A percentile compares a stretch with the other conserved stretches of the same genome.
Conservation (phyloP, 2,113 vertebrate species). For the Albula goreensis region DNA sequence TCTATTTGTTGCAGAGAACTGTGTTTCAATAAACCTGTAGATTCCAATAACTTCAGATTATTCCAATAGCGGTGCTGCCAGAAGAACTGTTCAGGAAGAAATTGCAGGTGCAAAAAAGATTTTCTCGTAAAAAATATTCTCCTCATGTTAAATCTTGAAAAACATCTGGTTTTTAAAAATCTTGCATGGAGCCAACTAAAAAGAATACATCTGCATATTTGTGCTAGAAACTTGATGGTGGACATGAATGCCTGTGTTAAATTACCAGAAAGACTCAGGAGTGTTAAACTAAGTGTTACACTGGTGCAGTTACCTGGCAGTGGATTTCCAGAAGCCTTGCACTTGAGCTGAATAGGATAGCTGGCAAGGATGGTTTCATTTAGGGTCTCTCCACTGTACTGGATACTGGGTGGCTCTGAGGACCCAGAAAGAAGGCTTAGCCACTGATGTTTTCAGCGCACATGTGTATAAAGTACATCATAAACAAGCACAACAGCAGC, state of each 20-base stretch:
- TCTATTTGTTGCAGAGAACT: neutral
- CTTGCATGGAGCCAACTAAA: neutral
- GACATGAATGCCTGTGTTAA: neutral
- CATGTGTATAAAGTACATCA: conserved; percentile 20
- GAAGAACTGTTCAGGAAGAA: neutral
- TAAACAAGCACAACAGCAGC: conserved; percentile 11
- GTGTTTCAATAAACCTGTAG: neutral
- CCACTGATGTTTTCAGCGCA: neutral
- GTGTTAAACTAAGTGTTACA: conserved; percentile 1
- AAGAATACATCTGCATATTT: neutral
- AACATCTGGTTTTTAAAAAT: conserved; percentile 11
- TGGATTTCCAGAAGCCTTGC: conserved; percentile 83
- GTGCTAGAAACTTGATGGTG: neutral
- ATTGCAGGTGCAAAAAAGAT: neutral
- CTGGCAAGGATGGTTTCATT: conserved; percentile 87
- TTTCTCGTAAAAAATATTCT: conserved; percentile 11
- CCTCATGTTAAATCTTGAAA: conserved; percentile 7
- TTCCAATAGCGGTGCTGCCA: neutral
- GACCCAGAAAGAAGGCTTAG: conserved; percentile 31
- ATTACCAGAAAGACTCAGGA: conserved; percentile 31
- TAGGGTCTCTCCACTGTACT: conserved; percentile 73
- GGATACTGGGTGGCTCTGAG: conserved; percentile 85
- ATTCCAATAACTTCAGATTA: neutral
- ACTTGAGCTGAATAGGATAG: conserved; percentile 82
- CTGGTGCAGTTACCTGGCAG: conserved; percentile 73